phyloP scores from a whole-genome alignment of 2,888 invertebrate genomes.

The Isoperla grammatica region DNA sequence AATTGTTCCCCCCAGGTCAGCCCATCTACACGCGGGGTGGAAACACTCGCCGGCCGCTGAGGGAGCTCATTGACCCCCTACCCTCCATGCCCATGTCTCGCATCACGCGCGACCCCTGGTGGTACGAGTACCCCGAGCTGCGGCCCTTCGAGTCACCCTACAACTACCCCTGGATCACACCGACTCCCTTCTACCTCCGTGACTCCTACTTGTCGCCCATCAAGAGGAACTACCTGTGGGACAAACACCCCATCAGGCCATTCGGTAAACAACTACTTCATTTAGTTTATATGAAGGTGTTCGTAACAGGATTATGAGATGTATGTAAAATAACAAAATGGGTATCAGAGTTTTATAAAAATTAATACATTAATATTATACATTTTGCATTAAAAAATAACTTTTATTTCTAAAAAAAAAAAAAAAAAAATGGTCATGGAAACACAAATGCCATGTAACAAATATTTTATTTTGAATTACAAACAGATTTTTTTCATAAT shows the following conservation, averaged over 20 bases:
- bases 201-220: conserved; percentile 87
- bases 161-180: conserved; percentile 38
- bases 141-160: conserved; percentile 62
- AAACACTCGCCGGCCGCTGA: conserved; percentile 49
- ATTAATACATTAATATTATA: too few relatives aligned
- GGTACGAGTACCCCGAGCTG: conserved; percentile 78
- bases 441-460: too few relatives aligned
- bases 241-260: conserved; percentile 84
- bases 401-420: too few relatives aligned
- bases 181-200: conserved; percentile 65
- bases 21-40: conserved; percentile 67
- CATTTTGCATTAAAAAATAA: too few relatives aligned
- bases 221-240: conserved; percentile 87
- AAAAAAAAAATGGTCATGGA: too few relatives aligned
- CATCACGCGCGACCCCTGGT: conserved; percentile 83
- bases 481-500: too few relatives aligned
- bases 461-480: too few relatives aligned
- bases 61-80: conserved; percentile 73
- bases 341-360: too few relatives aligned
- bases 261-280: conserved; percentile 57
- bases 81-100: conserved; percentile 71
- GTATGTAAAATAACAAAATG: too few relatives aligned
- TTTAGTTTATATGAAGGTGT: too few relatives aligned
- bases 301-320: too few relatives aligned
- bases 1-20: conserved; percentile 55